These are phyloP conservation scores for Campylomormyrus tamandua DNA, from an alignment of 2,113 vertebrate genomes.

Conservation along the genomic window DNA sequence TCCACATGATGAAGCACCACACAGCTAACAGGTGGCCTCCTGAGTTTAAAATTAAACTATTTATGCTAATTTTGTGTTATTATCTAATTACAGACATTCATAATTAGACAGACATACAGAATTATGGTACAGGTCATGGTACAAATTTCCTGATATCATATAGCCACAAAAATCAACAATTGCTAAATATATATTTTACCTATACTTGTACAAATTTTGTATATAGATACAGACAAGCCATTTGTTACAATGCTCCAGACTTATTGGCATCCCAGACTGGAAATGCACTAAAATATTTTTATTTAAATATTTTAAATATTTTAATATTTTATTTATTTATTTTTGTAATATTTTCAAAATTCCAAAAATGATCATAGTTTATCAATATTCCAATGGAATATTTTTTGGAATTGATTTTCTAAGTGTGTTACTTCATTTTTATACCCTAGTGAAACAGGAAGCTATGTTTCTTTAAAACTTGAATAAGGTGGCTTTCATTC, in stretches of 20 bases:
- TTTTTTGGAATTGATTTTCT: not conserved
- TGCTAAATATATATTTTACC: not conserved
- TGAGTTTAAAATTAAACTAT: not conserved
- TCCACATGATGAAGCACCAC: not conserved
- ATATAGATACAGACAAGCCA: not conserved
- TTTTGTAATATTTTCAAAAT: not conserved
- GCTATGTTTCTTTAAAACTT: not conserved
- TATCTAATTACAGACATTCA: not conserved
- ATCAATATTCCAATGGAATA: not conserved
- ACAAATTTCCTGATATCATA: not conserved
- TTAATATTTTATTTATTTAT: too few relatives aligned
- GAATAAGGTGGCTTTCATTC: not conserved
- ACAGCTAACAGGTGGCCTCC: not conserved
- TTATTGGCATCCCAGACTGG: not conserved
- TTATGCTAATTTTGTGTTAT: not conserved
- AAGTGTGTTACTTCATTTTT: not conserved
- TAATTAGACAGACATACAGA: too few relatives aligned
- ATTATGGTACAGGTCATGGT: not conserved
- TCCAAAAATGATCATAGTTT: not conserved
- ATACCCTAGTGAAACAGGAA: not conserved
- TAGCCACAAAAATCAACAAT: not conserved
- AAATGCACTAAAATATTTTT: not conserved
- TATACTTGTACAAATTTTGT: not conserved
- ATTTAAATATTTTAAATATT: too few relatives aligned
- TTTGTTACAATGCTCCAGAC: not conserved